These are phyloP conservation scores for Takifugu flavidus DNA, from an alignment of 2,113 vertebrate genomes.

Conservation along the genomic window DNA sequence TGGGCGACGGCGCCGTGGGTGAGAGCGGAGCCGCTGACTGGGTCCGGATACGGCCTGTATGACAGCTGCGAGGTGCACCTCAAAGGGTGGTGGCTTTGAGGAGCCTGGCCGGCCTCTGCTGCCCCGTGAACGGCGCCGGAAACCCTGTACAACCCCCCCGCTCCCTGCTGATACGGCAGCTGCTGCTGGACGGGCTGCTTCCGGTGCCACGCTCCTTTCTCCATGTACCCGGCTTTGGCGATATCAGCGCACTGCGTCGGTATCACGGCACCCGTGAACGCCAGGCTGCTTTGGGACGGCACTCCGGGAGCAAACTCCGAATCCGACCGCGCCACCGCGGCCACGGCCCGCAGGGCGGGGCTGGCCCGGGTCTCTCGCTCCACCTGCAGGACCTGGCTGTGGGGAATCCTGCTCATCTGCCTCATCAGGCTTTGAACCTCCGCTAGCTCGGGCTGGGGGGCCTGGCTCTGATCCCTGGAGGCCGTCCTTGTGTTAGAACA, in stretches of 20 bases:
- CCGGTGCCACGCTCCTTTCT: constrained; percentile 81
- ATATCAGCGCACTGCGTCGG: constrained; percentile 74
- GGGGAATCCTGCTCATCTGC: constrained; percentile 83
- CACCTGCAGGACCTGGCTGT: constrained; percentile 75
- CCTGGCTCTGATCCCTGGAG: constrained; percentile 75
- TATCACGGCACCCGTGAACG: constrained; percentile 74
- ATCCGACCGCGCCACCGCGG: constrained; percentile 65
- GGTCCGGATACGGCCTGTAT: constrained; percentile 68
- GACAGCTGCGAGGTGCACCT: constrained; percentile 56
- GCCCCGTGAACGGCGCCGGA: constrained; percentile 42
- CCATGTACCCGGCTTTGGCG: constrained; percentile 76
- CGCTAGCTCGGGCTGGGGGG: constrained; percentile 81
- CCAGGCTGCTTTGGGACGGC: constrained; percentile 68
- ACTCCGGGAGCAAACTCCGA: constrained; percentile 72
- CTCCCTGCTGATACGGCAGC: background rate
- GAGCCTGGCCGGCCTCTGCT: constrained; percentile 69
- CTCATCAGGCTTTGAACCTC: constrained; percentile 90
- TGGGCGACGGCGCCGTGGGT: constrained; percentile 82
- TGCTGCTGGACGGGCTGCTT: constrained; percentile 73
- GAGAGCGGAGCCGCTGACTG: constrained; percentile 69
- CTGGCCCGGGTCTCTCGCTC: constrained; percentile 78
- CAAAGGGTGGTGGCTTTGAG: constrained; percentile 74
- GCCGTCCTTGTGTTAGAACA: constrained; percentile 79
- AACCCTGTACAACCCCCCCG: constrained; percentile 45
- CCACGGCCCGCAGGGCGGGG: constrained; percentile 81